Evolutionary conservation across 1,140 invertebrate species (phyloP), one percentile per base, ranked within the genome.

Genomic region (Microplitis demolitor): DNA sequence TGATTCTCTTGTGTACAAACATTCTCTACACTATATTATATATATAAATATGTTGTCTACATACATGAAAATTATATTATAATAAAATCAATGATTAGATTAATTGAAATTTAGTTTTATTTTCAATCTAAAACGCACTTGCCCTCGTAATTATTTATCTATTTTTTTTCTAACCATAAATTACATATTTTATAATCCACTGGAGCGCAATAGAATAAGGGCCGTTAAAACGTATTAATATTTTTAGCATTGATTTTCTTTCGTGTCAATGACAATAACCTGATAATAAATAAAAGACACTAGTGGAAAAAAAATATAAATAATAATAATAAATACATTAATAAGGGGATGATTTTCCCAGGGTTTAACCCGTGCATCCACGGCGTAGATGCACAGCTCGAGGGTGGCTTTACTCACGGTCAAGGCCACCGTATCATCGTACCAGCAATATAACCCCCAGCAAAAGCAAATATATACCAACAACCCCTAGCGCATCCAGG

Each of bases 361-460:
- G 66, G 66, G 31, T 34, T 31, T 35, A 11, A 63, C 31, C 61
- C 13, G 69, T 31, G 63, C 73, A 72, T 64, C 63, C 63, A 50
- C 71, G 64, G 4, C 39, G 39, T 45, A 45, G 39, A 9, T 76
- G 72, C 66, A 73, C 72, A 69, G 77, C 76, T 39, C 31, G 45
- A 54, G 75, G 74, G 37, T 71, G 68, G 62, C 78, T 58, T 80
- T 11, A 45, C 39, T 82, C 78, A 80, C 77, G 82, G 81, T 80
- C 82, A 83, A 82, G 83, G 80, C 69, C 13, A 34, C 8, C 24
- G 24, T 24, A 24, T 24, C 24, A 24, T 24, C 24, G 33, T 33
- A 61, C 24, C 24, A 61, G 24, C 24, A 24, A 66, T 56, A 73
- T 71, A 60, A 24, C 60, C 60, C 33, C 24, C 33, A 45, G 39